phyloP scores from a whole-genome alignment of 2,888 invertebrate genomes.

The Calameuta idolon region DNA sequence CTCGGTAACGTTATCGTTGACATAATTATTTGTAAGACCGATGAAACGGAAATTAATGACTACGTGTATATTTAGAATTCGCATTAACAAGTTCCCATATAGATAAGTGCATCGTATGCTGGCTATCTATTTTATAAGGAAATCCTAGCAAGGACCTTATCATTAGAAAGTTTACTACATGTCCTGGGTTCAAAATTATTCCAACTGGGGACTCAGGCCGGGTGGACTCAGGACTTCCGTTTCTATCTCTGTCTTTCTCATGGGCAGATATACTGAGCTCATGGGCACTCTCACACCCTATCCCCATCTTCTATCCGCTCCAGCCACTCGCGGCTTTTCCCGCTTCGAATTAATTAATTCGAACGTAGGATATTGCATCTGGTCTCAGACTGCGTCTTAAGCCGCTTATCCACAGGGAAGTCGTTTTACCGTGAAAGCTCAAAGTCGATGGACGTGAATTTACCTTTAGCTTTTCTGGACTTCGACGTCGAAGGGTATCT shows the following conservation, averaged over 20 bases:
- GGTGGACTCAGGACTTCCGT: slow-evolving; percentile 1
- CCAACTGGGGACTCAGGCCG: background rate
- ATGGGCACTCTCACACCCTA: background rate
- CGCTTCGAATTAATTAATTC: slow-evolving; percentile 17
- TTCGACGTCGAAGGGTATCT: background rate
- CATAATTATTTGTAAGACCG: background rate
- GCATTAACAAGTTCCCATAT: background rate
- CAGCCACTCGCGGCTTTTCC: background rate
- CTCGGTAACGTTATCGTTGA: background rate
- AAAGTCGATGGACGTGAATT: background rate
- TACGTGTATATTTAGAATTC: background rate
- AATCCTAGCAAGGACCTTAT: background rate
- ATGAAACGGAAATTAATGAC: background rate
- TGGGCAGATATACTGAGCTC: background rate
- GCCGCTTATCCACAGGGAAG: background rate
- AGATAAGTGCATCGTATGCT: background rate
- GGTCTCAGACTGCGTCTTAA: slow-evolving; percentile 12
- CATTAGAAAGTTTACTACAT: background rate
- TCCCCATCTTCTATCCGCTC: background rate
- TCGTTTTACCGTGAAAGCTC: background rate
- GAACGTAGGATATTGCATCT: slow-evolving; percentile 16
- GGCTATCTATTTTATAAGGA: background rate
- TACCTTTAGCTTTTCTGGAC: background rate
- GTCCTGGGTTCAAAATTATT: background rate
- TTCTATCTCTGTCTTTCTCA: background rate